These are phyloP conservation scores for Cryptocheilus praepositus DNA, from an alignment of 2,888 invertebrate species.

Conservation along the genomic window DNA sequence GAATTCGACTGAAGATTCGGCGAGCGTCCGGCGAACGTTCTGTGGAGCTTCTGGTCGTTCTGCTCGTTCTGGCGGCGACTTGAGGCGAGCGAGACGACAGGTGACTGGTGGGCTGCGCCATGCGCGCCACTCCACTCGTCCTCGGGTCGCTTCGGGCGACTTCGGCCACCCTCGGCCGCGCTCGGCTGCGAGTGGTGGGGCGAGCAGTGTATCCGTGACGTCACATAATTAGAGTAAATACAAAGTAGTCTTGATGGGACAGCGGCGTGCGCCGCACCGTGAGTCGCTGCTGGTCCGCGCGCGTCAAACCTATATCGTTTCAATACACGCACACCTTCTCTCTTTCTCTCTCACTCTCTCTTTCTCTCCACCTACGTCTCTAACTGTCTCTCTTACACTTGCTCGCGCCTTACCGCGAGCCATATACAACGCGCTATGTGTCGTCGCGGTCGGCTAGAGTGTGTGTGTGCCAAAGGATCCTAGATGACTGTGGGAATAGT, in stretches of 20 bases:
- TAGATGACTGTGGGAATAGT: constrained; percentile 71
- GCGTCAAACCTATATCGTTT: constrained; percentile 61
- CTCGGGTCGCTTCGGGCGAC: constrained; percentile 25
- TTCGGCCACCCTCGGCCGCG: constrained; percentile 48
- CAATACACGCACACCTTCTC: constrained; percentile 54
- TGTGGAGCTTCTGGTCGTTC: constrained; percentile 1
- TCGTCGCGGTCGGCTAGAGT: constrained; percentile 60
- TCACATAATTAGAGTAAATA: constrained; percentile 84
- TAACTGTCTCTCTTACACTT: constrained; percentile 18
- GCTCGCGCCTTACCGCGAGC: constrained; percentile 18
- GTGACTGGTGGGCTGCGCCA: constrained; percentile 54
- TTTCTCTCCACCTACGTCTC: constrained; percentile 32
- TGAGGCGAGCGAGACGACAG: constrained; percentile 48
- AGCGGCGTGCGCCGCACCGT: constrained; percentile 79
- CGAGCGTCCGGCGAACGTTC: constrained; percentile 17
- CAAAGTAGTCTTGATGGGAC: constrained; percentile 81
- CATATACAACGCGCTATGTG: constrained; percentile 57
- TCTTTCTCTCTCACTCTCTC: constrained; percentile 1
- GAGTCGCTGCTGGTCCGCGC: constrained; percentile 70
- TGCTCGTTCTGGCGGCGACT: constrained; percentile 19
- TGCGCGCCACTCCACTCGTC: constrained; percentile 48
- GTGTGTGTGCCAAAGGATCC: constrained; percentile 62
- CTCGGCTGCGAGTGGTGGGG: constrained; percentile 61
- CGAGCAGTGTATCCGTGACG: constrained; percentile 77
- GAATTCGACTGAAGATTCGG: no score